Conservation (phyloP, 2,888 invertebrate species). For the Exocentrus adspersus region DNA sequence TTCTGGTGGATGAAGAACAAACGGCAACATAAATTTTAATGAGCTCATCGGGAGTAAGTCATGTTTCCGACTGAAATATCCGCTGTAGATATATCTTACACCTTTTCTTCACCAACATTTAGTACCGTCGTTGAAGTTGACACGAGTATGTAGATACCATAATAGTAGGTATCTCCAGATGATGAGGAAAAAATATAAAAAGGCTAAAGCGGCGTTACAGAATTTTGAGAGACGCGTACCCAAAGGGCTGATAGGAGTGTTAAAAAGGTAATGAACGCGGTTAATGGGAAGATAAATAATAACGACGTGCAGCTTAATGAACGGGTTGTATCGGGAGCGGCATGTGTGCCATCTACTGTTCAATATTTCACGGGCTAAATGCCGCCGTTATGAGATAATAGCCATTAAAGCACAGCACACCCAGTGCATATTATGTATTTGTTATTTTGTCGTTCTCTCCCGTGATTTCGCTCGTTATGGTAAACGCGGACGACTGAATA, state of each 20-base stretch:
- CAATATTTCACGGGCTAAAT: constrained; percentile 60
- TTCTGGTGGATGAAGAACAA: no score
- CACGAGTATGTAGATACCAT: no score
- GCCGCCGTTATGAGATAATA: constrained; percentile 61
- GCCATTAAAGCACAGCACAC: constrained; percentile 58
- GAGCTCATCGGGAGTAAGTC: no score
- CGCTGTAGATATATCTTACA: no score
- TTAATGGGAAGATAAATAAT: constrained; percentile 57
- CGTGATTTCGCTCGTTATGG: constrained; percentile 40
- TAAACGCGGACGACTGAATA: constrained; percentile 46
- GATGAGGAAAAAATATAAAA: not conserved
- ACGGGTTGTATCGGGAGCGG: constrained; percentile 54
- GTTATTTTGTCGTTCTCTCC: constrained; percentile 56
- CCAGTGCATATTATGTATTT: constrained; percentile 58
- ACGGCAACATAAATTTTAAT: no score
- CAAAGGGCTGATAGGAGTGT: constrained; percentile 49
- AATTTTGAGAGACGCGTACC: constrained; percentile 42
- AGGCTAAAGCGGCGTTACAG: constrained; percentile 21
- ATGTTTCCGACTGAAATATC: no score
- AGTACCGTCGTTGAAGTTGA: no score
- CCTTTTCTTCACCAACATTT: no score
- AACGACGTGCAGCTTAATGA: constrained; percentile 56
- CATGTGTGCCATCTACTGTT: constrained; percentile 58
- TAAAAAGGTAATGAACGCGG: constrained; percentile 55
- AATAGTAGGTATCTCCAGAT: not conserved